Evolutionary conservation across 2,797 vertebrate species (phyloP).

Genomic region (Oreonectes daqikongensis): DNA sequence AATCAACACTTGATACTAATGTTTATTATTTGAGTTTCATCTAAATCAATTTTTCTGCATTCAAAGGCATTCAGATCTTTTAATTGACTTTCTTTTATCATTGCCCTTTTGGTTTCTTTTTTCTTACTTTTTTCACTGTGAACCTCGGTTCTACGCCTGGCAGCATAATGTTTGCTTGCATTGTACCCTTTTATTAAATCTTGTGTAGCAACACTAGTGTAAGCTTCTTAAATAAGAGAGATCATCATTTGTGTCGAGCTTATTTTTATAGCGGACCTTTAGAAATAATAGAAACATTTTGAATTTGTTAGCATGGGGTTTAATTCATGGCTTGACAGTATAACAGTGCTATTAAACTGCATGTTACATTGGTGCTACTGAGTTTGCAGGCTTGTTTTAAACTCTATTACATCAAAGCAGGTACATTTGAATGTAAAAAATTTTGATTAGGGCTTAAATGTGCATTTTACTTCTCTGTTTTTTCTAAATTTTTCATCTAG

Average conservation of each 20-base stretch:
- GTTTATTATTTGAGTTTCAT: slow-evolving; percentile 69
- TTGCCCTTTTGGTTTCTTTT: slow-evolving; percentile 54
- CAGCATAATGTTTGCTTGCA: slow-evolving; percentile 43
- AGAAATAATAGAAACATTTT: slow-evolving; percentile 2
- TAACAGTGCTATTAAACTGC: neutral
- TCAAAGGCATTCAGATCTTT: slow-evolving; percentile 69
- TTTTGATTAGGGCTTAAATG: neutral
- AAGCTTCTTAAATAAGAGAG: slow-evolving; percentile 52
- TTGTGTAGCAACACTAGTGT: slow-evolving; percentile 35
- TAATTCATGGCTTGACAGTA: neutral
- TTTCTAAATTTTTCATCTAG: slow-evolving; percentile 38
- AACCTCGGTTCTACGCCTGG: slow-evolving; percentile 52
- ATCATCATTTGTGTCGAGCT: slow-evolving; percentile 26
- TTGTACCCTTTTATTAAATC: slow-evolving; percentile 50
- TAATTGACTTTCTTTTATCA: slow-evolving; percentile 61
- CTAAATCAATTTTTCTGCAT: slow-evolving; percentile 65
- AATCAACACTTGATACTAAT: slow-evolving; percentile 73
- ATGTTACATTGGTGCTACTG: neutral
- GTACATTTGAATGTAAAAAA: neutral
- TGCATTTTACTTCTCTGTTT: slow-evolving; percentile 11
- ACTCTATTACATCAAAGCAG: neutral
- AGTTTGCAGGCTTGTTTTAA: neutral
- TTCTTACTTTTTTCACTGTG: slow-evolving; percentile 43
- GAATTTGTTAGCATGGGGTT: slow-evolving; percentile 15
- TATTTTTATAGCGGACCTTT: slow-evolving; percentile 40